These are phyloP conservation scores for Lasioglossum malachurum DNA, from an alignment of 2,888 invertebrate species.

Conservation along the genomic window DNA sequence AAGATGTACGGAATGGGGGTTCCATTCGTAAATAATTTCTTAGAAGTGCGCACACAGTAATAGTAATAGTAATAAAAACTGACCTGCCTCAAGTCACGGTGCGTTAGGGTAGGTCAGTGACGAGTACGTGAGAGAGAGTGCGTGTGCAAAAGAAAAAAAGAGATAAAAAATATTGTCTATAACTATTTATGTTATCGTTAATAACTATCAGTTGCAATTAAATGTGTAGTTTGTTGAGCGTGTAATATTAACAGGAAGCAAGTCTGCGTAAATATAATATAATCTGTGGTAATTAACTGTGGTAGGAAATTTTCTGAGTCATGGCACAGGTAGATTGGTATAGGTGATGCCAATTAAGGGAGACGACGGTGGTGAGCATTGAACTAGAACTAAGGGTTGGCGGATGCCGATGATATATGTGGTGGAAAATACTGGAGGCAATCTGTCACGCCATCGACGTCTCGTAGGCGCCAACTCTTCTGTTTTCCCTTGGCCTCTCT, in stretches of 20 bases:
- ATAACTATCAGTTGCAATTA: not conserved
- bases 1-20: too few relatives aligned
- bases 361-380: slow-evolving; percentile 78
- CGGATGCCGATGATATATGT: slow-evolving; percentile 83
- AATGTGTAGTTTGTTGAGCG: not conserved
- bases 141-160: too few relatives aligned
- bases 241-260: not conserved
- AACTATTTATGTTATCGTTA: not conserved
- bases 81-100: too few relatives aligned
- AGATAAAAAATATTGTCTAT: not conserved
- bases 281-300: slow-evolving; percentile 37
- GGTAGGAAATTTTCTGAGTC: slow-evolving; percentile 58
- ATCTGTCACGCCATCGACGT: slow-evolving; percentile 84
- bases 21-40: too few relatives aligned
- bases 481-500: slow-evolving; percentile 32
- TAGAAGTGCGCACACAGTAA: too few relatives aligned
- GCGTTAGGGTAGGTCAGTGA: too few relatives aligned
- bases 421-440: slow-evolving; percentile 84
- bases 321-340: slow-evolving; percentile 66
- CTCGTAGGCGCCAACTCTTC: slow-evolving; percentile 70
- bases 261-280: slow-evolving; percentile 40
- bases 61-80: too few relatives aligned
- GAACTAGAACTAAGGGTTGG: slow-evolving; percentile 81
- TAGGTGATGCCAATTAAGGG: slow-evolving; percentile 81
- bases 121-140: too few relatives aligned